These are phyloP conservation scores for Heliangelus exortis DNA, from an alignment of 2,797 vertebrate genomes.

Conservation along the genomic window DNA sequence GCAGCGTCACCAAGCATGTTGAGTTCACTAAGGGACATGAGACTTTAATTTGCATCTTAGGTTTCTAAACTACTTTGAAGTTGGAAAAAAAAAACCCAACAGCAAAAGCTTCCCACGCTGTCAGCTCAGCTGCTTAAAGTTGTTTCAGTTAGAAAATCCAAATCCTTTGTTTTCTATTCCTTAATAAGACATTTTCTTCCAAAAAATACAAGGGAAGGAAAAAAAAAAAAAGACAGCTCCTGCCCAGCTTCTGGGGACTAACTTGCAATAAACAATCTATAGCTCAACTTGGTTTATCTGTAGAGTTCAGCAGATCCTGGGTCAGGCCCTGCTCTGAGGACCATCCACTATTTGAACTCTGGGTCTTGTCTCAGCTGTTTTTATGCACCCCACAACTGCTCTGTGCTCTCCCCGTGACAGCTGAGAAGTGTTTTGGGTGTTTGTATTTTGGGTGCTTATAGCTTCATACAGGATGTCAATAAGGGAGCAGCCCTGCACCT, in stretches of 20 bases:
- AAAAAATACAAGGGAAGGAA: not conserved
- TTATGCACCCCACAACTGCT: not conserved
- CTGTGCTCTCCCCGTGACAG: not conserved
- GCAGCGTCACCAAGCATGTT: not conserved
- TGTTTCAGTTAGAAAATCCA: not conserved
- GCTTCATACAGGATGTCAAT: not conserved
- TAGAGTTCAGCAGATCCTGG: not conserved
- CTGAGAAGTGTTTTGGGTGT: not conserved
- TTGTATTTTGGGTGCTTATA: not conserved
- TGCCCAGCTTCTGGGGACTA: not conserved
- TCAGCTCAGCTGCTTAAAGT: not conserved
- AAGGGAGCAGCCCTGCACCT: not conserved
- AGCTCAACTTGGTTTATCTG: fast-evolving
- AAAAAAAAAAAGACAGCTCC: not conserved
- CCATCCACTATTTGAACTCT: not conserved
- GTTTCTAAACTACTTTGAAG: conserved; percentile 31
- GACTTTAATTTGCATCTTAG: conserved; percentile 16
- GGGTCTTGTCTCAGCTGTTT: not conserved
- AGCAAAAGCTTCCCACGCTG: not conserved
- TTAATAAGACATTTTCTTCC: not conserved
- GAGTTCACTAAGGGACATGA: not conserved
- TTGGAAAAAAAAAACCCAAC: not conserved
- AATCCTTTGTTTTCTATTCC: not conserved
- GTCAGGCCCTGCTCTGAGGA: not conserved
- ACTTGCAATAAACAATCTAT: not conserved